phyloP scores from a whole-genome alignment of 1,140 invertebrate genomes.

The Tetramorium parvispinum region DNA sequence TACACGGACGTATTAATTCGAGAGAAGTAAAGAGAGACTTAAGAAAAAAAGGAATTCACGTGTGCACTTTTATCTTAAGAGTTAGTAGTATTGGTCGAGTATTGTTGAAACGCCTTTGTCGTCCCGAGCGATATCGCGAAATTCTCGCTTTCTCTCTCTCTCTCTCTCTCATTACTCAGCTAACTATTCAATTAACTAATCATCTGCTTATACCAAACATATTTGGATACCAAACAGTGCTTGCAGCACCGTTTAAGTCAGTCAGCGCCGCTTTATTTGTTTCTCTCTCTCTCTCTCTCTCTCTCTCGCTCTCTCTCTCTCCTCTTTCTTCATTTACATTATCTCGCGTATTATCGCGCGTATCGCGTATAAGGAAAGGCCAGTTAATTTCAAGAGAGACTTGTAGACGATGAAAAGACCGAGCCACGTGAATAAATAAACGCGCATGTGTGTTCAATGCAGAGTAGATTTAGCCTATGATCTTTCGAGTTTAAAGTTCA shows the following conservation, averaged over 20 bases:
- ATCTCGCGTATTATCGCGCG: not conserved
- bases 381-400: conserved; percentile 58
- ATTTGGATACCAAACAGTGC: conserved; percentile 11
- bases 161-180: not conserved
- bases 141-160: not conserved
- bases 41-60: not conserved
- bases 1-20: conserved; percentile 27
- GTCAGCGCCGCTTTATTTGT: not conserved
- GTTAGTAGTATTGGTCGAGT: conserved; percentile 77
- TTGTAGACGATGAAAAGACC: conserved; percentile 56
- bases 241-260: not conserved
- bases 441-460: not conserved
- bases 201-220: conserved; percentile 4
- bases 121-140: not conserved
- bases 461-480: not conserved
- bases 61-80: conserved; percentile 59
- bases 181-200: not conserved
- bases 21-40: conserved; percentile 53
- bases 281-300: not conserved
- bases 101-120: conserved; percentile 66
- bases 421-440: conserved; percentile 50
- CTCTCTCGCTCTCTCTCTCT: not conserved
- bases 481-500: not conserved
- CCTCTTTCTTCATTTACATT: conserved; percentile 4
- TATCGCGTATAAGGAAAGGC: conserved; percentile 65